Percentiles rank a stretch among this genome's conserved stretches.
Conservation (phyloP, 2,797 vertebrate species). For the Cyprinodon diabolis region DNA sequence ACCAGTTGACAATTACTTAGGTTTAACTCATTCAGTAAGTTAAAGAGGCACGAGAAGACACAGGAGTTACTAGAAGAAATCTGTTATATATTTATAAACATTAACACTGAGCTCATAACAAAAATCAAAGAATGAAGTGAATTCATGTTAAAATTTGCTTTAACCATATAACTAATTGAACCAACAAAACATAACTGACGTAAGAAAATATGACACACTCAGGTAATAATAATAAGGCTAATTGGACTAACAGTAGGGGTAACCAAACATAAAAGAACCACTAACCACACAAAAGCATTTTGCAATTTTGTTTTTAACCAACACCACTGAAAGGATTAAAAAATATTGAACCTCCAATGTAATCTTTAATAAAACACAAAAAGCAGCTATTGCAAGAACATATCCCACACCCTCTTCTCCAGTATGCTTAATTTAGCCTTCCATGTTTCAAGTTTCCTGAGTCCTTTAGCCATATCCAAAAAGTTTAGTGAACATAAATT, state of each 20-base stretch:
- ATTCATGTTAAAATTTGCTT: background rate
- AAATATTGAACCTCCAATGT: too few species aligned
- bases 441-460: too few species aligned
- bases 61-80: too few species aligned
- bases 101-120: background rate
- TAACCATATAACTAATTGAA: too few species aligned
- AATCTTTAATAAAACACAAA: too few species aligned
- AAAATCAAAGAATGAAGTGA: background rate
- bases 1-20: too few species aligned
- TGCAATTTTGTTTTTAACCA: background rate
- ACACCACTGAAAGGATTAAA: background rate
- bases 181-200: background rate
- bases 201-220: background rate
- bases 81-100: background rate
- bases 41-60: too few species aligned
- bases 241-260: background rate
- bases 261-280: background rate
- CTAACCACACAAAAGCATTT: background rate
- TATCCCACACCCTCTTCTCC: too few species aligned
- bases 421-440: too few species aligned
- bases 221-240: background rate
- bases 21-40: too few species aligned
- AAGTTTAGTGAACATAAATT: background rate
- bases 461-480: background rate
- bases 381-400: too few species aligned